Base-by-base conservation (phyloP, 2,888 invertebrate genomes). In the Panopea generosa region DNA sequence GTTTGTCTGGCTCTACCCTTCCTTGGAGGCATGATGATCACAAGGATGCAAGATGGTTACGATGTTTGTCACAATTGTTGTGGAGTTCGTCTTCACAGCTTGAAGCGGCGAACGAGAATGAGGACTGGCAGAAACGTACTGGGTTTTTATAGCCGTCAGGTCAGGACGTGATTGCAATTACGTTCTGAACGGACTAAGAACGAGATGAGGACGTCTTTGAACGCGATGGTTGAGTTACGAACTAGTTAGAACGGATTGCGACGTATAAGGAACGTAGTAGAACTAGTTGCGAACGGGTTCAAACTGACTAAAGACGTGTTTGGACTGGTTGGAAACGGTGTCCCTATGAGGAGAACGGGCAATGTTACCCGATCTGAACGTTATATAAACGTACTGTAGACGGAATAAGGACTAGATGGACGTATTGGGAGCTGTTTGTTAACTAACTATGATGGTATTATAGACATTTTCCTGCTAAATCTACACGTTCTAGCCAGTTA, bases 251-350 rank as follows among this genome's bases (percentile, higher is more conserved):
- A 47, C 20, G 47, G 20, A 47, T 16, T 47, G 4, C 4, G 47
- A 47, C 47, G 20, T 47, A 47, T 47, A 9, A 20, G 20, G 4
- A 47, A 47, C 47, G n/a, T 4, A 47, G 33, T 33, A 47, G 47
- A 47, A 47, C 47, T 47, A 47, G 47, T 47, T 56, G 18, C n/a
- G 18, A 38, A 56, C 56, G 40, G 33, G 20, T 29, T 22, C 11
- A 22, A 59, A 59, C 43, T 40, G 43, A 59, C 45, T 43, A 43
- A 11, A 43, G n/a, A 59, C 45, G 45, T 20, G 59, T 26, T 45
- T 59, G 45, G n/a, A 45, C 59, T 59, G 43, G 43, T 59, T 59
- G 45, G 45, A 45, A 45, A 59, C 43, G 59, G 59, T 59, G 33
- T 59, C 6, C 22, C 24, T 26, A 43, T 33, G 33, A 33, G 33